Percentiles rank a stretch among this genome's conserved stretches.
phyloP scores from a whole-genome alignment of 2,113 vertebrate species.

The Dasyornis broadbenti region DNA sequence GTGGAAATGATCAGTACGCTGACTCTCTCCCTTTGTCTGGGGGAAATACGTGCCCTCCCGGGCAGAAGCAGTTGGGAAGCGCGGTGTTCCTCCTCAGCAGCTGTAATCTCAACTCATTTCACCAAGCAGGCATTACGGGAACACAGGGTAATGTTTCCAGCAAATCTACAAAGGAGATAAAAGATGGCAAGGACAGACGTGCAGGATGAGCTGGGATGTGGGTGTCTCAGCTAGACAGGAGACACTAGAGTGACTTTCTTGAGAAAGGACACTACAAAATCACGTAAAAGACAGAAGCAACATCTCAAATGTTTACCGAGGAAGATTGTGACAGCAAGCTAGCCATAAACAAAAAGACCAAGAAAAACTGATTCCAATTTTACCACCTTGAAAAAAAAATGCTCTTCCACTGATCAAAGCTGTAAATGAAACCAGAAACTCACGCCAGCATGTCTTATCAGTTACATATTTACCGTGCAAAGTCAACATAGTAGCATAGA shows the following conservation, averaged over 20 bases:
- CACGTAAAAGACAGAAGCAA: background rate
- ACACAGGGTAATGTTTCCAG: background rate
- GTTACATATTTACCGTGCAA: background rate
- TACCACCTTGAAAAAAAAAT: background rate
- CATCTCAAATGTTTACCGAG: background rate
- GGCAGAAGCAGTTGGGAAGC: background rate
- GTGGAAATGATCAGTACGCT: background rate
- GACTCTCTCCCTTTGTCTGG: background rate
- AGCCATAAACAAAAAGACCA: background rate
- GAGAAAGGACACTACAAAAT: background rate
- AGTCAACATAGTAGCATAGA: background rate
- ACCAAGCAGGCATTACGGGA: background rate
- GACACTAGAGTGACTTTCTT: background rate
- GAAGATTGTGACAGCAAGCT: background rate
- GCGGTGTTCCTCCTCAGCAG: background rate
- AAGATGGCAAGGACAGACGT: background rate
- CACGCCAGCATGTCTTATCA: background rate
- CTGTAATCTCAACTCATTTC: background rate
- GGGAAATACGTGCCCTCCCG: background rate
- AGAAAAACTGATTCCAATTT: background rate
- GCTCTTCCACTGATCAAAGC: background rate
- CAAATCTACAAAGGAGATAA: background rate
- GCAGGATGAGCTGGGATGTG: background rate
- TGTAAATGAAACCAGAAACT: conserved; percentile 8
- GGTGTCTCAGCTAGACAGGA: background rate